Evolutionary conservation across 2,888 invertebrate species (phyloP), one percentile per base, ranked within the genome.

Genomic region (Apeira syringaria): DNA sequence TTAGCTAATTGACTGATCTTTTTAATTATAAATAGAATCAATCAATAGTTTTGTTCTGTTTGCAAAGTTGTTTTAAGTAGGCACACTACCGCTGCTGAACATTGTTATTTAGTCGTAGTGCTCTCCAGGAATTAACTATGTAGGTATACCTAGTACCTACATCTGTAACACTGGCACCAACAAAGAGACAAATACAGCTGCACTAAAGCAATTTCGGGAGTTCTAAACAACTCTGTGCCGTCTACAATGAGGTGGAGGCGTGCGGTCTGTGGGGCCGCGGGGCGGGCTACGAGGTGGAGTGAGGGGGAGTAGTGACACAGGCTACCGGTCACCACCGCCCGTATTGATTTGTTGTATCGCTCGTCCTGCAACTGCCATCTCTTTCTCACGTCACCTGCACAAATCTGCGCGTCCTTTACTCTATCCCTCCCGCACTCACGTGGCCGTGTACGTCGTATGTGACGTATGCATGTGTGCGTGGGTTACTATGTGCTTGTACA

Each of bases 301-400:
- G 62, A 48, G 60, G 38, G 47, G 44, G 51, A 64, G 61, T 68
- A 81, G 83, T 86, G 88, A 88, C 88, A 89, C 88, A 88, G 90
- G 90, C 89, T 90, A 90, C 90, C 89, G 90, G 90, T 90, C 90
- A 90, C 85, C 84, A 85, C 86, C 88, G 87, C 86, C 83, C 88
- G 90, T 90, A 90, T 90, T 90, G 90, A 90, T 90, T 90, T 90
- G 90, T 90, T 90, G 90, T 90, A 90, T 90, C 90, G 90, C 81
- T 89, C 85, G 90, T 89, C 90, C 89, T 88, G 88, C 83, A 80
- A 77, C 74, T 59, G 58, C 80, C 64, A 65, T 88, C 89, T 79
- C 82, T 75, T 67, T 89, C 86, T 49, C 78, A 61, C 80, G 54
- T 48, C 78, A 61, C 80, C 55, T 53, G 52, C 61, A 59, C 59